A percentile compares a stretch with the other conserved stretches of the same genome.
Evolutionary conservation across 2,113 vertebrate genomes (phyloP).

Genomic region (Anser cygnoides): DNA sequence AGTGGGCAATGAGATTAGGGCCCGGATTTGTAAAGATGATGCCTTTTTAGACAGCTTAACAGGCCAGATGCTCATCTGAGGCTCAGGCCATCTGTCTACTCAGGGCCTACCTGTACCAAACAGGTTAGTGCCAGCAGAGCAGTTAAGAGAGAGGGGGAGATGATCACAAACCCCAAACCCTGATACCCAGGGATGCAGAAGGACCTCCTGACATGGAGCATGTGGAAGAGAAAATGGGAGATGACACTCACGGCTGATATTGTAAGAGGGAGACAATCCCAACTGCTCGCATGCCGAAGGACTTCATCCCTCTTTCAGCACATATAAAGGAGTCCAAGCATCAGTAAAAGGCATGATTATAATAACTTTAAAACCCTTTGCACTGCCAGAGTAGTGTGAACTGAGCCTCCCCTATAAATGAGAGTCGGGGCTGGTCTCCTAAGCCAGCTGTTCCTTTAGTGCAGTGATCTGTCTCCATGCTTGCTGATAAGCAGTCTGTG

Average conservation of each 20-base stretch:
- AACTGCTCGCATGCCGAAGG: background rate
- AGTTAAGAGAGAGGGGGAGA: background rate
- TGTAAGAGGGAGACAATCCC: background rate
- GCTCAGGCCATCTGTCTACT: constrained; percentile 49
- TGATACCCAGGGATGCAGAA: background rate
- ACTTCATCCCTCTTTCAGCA: background rate
- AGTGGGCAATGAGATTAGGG: constrained; percentile 56
- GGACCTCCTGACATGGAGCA: background rate
- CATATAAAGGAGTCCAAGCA: background rate
- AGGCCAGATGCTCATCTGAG: constrained; percentile 57
- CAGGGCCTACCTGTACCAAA: constrained; percentile 32
- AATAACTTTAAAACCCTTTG: background rate
- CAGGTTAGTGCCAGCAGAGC: constrained; percentile 4
- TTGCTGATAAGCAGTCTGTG: constrained; percentile 52
- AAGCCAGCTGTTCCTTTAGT: constrained; percentile 56
- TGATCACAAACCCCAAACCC: background rate
- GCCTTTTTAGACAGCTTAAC: constrained; percentile 53
- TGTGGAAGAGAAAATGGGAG: background rate
- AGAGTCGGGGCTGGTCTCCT: background rate
- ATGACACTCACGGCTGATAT: background rate
- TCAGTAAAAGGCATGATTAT: background rate
- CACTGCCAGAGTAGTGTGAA: background rate
- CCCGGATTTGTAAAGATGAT: constrained; percentile 52
- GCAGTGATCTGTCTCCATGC: constrained; percentile 48
- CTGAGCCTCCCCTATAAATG: background rate